A percentile compares a stretch with the other conserved stretches of the same genome.
These are phyloP conservation scores for Eriosoma lanigerum DNA, from an alignment of 1,140 invertebrate genomes.

Conservation along the genomic window DNA sequence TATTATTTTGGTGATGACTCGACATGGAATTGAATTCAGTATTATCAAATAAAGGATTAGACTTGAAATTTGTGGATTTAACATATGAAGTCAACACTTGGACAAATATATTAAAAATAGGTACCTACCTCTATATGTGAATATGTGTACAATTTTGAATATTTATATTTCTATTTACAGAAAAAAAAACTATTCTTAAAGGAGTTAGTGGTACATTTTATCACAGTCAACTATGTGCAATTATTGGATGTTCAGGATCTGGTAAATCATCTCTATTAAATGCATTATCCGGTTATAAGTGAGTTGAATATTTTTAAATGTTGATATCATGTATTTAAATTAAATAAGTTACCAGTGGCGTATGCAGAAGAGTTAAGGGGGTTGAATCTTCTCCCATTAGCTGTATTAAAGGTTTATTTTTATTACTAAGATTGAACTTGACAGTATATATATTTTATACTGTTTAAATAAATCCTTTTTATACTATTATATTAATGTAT, in stretches of 20 bases:
- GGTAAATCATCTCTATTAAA: slow-evolving; percentile 92
- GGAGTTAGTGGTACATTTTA: neutral
- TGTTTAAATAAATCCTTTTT: too few species aligned
- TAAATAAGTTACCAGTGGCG: too few species aligned
- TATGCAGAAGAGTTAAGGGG: too few species aligned
- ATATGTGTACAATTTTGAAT: too few species aligned
- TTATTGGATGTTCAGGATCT: slow-evolving; percentile 79
- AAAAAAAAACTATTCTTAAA: slow-evolving; percentile 7
- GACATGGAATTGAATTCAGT: neutral
- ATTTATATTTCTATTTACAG: neutral
- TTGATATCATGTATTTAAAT: too few species aligned
- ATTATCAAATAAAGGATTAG: neutral
- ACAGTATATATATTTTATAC: too few species aligned
- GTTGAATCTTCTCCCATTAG: too few species aligned
- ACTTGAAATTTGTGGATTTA: neutral
- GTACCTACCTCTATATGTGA: neutral
- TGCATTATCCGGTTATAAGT: slow-evolving; percentile 87
- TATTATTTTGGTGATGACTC: too few species aligned
- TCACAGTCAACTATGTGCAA: neutral
- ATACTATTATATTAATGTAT: too few species aligned
- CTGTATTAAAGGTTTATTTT: too few species aligned
- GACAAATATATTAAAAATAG: neutral
- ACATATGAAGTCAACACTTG: neutral
- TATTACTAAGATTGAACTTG: too few species aligned
- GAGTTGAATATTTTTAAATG: slow-evolving; percentile 57